A percentile compares a stretch with the other conserved stretches of the same genome.
Evolutionary conservation across 2,797 vertebrate species (phyloP).

Genomic region (Melanotaenia nigrans): DNA sequence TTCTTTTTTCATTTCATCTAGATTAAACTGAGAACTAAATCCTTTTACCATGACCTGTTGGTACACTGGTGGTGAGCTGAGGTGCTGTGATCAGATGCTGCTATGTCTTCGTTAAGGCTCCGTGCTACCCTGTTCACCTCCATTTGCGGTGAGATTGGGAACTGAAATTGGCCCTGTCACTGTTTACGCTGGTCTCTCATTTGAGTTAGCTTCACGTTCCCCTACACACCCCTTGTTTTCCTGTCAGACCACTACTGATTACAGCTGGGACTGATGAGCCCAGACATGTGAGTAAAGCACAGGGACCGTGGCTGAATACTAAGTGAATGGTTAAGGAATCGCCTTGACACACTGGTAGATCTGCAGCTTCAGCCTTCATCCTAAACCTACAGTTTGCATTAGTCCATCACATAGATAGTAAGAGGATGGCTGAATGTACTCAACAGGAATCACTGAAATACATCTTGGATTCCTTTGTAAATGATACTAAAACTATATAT

Average conservation of each 20-base stretch:
- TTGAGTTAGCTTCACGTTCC: slow-evolving; percentile 71
- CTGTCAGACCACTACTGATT: slow-evolving; percentile 71
- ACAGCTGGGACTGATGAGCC: slow-evolving; percentile 71
- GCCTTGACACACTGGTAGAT: slow-evolving; percentile 17
- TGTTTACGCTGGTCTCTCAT: slow-evolving; percentile 72
- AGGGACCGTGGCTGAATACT: slow-evolving; percentile 58
- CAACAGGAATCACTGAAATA: neutral
- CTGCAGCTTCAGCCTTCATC: slow-evolving; percentile 22
- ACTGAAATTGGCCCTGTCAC: slow-evolving; percentile 76
- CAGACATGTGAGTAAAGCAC: slow-evolving; percentile 75
- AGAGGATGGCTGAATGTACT: neutral
- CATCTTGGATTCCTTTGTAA: neutral
- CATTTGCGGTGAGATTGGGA: slow-evolving; percentile 74
- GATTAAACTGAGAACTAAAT: slow-evolving; percentile 56
- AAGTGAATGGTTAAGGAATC: slow-evolving; percentile 47
- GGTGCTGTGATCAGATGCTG: slow-evolving; percentile 63
- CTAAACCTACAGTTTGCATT: slow-evolving; percentile 15
- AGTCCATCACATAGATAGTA: slow-evolving; percentile 3
- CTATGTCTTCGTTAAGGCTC: slow-evolving; percentile 72
- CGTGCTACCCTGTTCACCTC: slow-evolving; percentile 70
- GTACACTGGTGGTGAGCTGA: slow-evolving; percentile 21
- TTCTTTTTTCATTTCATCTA: slow-evolving; percentile 41
- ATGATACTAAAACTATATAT: too few relatives aligned
- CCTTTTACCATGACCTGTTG: slow-evolving; percentile 51
- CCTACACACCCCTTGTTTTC: slow-evolving; percentile 67